Percentiles rank a stretch among this genome's conserved stretches.
These are phyloP conservation scores for Orchestes rusci DNA, from an alignment of 2,888 invertebrate genomes.

Conservation along the genomic window DNA sequence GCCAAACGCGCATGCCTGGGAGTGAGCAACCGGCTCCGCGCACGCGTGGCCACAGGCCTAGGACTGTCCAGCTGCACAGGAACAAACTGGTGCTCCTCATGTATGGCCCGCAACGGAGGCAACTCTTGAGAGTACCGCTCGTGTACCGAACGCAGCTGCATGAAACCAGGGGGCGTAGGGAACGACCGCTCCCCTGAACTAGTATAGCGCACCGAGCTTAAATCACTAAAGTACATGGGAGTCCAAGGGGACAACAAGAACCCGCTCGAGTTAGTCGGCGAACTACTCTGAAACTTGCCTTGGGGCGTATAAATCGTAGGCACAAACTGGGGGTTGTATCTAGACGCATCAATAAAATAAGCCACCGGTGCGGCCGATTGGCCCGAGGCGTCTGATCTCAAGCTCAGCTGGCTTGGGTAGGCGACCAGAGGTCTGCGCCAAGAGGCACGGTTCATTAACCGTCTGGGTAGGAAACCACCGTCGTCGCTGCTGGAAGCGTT, in stretches of 20 bases:
- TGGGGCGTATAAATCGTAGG: slow-evolving; percentile 43
- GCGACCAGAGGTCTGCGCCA: slow-evolving; percentile 60
- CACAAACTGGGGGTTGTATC: slow-evolving; percentile 34
- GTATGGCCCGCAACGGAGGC: slow-evolving; percentile 63
- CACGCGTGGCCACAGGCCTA: slow-evolving; percentile 41
- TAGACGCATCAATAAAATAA: slow-evolving; percentile 27
- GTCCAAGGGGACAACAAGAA: slow-evolving; percentile 57
- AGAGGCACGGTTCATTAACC: slow-evolving; percentile 49
- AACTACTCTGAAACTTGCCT: slow-evolving; percentile 57
- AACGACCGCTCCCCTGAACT: slow-evolving; percentile 67
- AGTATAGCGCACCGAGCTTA: slow-evolving; percentile 77
- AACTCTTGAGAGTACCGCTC: slow-evolving; percentile 66
- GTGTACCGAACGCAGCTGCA: slow-evolving; percentile 57
- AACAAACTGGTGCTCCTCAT: slow-evolving; percentile 61
- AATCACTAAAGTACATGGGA: slow-evolving; percentile 75
- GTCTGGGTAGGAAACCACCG: slow-evolving; percentile 68
- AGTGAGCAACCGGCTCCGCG: slow-evolving; percentile 58
- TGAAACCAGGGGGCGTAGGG: slow-evolving; percentile 66
- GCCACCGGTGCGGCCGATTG: slow-evolving; percentile 46
- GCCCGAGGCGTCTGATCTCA: slow-evolving; percentile 52
- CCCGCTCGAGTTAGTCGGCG: slow-evolving; percentile 57
- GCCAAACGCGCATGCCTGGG: slow-evolving; percentile 60
- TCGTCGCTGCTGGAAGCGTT: slow-evolving; percentile 68
- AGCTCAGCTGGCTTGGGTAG: slow-evolving; percentile 58
- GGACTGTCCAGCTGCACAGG: slow-evolving; percentile 61